Percentiles rank a stretch among this genome's conserved stretches.
Evolutionary conservation across 2,113 vertebrate genomes (phyloP).

Genomic region (Xenopus tropicalis): UCB_Xtro_10.0 CM004448.2:31170001-31170500

Average conservation of each 20-base stretch:
- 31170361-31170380: neutral
- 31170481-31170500: no score
- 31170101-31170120: slow-evolving; percentile 6
- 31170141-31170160: slow-evolving; percentile 20
- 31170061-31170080: neutral
- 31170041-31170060: neutral
- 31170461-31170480: no score
- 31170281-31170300: neutral
- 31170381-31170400: no score
- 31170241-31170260: neutral
- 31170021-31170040: neutral
- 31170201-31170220: neutral
- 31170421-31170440: no score
- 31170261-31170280: neutral
- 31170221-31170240: neutral
- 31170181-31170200: slow-evolving; percentile 19
- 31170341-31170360: neutral
- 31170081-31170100: neutral
- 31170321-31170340: neutral
- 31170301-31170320: neutral
- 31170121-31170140: slow-evolving; percentile 4
- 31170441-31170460: no score
- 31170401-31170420: no score
- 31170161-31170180: neutral
- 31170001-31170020: neutral